Evolutionary conservation across 2,888 invertebrate genomes (phyloP), one percentile per base, ranked within the genome.

Genomic region (Epiperipatus broadwayi): DNA sequence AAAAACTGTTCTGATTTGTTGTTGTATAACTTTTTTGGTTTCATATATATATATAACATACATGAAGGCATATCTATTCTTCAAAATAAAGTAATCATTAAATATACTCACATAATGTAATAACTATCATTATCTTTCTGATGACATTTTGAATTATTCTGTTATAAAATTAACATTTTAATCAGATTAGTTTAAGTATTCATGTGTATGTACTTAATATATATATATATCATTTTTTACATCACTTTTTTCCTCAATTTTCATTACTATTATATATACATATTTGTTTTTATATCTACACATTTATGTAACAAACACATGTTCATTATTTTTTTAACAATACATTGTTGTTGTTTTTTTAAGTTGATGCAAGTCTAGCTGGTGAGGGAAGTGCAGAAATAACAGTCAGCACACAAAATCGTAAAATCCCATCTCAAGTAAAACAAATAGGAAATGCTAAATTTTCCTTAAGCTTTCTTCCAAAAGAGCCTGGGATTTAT

Each of bases 301-400:
- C n/a, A 41, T 4, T 3, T 25, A n/a, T n/a, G n/a, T n/a, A 15
- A 27, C 16, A 16, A 5, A 12, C 10, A 20, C 10, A 8, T 2
- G 7, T 21, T 8, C 21, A 16, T 15, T 12, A 12, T 12, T 21
- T 14, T 29, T 15, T n/a, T n/a, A 30, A 15, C 19, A 16, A 10
- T 18, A 35, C 27, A 10, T 30, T 19, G 15, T 40, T 14, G n/a
- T 31, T 14, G 41, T 35, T 28, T 35, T 43, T 52, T 52, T 27
- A 53, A 68, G 89, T 93, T 37, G 91, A 95, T 59, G 91, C 91
- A 3, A 83, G 83, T 45, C 78, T 85, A 58, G 89, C 93, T 33
- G 95, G 95, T 7, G 93, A 93, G 64, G 95, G 95, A 37, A 85
- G 85, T 60, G 65, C 95, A 47, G 93, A 95, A 64, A 93, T 95